phyloP scores from a whole-genome alignment of 1,140 invertebrate species.

The Scaptomyza hsui region DNA sequence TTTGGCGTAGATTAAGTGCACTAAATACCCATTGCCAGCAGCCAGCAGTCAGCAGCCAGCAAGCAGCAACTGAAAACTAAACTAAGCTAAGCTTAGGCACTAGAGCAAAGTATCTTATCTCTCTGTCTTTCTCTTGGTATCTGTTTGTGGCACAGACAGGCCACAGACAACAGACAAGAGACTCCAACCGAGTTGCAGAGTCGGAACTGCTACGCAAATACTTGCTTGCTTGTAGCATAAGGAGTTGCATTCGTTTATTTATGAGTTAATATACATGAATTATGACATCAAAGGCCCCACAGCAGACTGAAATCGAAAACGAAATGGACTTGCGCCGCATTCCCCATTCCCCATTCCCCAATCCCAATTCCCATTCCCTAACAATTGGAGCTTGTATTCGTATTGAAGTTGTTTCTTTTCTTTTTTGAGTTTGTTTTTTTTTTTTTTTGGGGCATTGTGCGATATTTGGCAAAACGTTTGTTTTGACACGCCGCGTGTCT shows the following conservation, averaged over 20 bases:
- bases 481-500: slow-evolving; percentile 78
- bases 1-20: slow-evolving; percentile 83
- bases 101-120: slow-evolving; percentile 62
- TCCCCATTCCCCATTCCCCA: not conserved
- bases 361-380: slow-evolving; percentile 24
- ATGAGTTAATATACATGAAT: slow-evolving; percentile 84
- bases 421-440: not conserved
- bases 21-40: slow-evolving; percentile 71
- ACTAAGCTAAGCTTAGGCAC: slow-evolving; percentile 10
- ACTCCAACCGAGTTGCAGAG: slow-evolving; percentile 7
- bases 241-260: slow-evolving; percentile 80
- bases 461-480: slow-evolving; percentile 65
- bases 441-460: slow-evolving; percentile 10
- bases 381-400: slow-evolving; percentile 9
- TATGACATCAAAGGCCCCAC: slow-evolving; percentile 83
- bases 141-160: slow-evolving; percentile 43
- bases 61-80: not conserved
- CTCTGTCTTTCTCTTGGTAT: slow-evolving; percentile 10
- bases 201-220: slow-evolving; percentile 45
- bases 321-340: slow-evolving; percentile 65
- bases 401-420: slow-evolving; percentile 2
- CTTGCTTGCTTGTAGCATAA: slow-evolving; percentile 45
- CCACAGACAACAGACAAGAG: slow-evolving; percentile 40
- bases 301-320: slow-evolving; percentile 74
- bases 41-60: slow-evolving; percentile 22